These are phyloP conservation scores for Rhabdophis nuchalis DNA, from an alignment of 2,797 vertebrate genomes.

Conservation along the genomic window DNA sequence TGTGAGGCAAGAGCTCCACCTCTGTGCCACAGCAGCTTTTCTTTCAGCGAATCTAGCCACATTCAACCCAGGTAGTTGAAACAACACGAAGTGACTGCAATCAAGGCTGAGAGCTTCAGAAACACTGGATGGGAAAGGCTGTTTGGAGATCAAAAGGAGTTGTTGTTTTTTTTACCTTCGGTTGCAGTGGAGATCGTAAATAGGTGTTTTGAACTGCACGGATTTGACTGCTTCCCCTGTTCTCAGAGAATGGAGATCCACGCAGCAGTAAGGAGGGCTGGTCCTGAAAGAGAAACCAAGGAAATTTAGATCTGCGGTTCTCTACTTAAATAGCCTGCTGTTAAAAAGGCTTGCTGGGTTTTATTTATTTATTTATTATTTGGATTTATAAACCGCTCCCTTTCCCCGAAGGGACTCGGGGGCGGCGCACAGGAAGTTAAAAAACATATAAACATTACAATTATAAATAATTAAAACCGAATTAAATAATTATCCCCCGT, in stretches of 20 bases:
- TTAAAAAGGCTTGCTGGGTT: not conserved
- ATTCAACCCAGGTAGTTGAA: too few relatives aligned
- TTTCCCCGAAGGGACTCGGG: too few relatives aligned
- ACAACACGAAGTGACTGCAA: not conserved
- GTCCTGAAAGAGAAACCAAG: slow-evolving; percentile 71
- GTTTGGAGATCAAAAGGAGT: slow-evolving; percentile 19
- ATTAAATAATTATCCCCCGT: too few relatives aligned
- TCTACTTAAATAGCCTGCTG: not conserved
- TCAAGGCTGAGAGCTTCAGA: not conserved
- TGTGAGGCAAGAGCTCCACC: too few relatives aligned
- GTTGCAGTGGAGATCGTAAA: slow-evolving; percentile 95
- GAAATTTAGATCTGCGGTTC: not conserved
- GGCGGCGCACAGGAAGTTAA: too few relatives aligned
- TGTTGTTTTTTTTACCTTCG: slow-evolving; percentile 88
- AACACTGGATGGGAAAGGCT: not conserved
- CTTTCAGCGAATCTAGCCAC: not conserved
- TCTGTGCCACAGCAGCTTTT: too few relatives aligned
- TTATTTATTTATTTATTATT: too few relatives aligned
- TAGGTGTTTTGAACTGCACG: slow-evolving; percentile 97
- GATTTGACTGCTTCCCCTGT: slow-evolving; percentile 98
- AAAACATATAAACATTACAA: too few relatives aligned
- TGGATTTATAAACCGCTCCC: too few relatives aligned
- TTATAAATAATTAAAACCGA: too few relatives aligned
- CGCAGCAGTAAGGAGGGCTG: slow-evolving; percentile 91
- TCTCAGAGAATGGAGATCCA: slow-evolving; percentile 91